Evolutionary conservation across 2,113 vertebrate species (phyloP), one percentile per base, ranked within the genome.

Genomic region (Amia ocellicauda): DNA sequence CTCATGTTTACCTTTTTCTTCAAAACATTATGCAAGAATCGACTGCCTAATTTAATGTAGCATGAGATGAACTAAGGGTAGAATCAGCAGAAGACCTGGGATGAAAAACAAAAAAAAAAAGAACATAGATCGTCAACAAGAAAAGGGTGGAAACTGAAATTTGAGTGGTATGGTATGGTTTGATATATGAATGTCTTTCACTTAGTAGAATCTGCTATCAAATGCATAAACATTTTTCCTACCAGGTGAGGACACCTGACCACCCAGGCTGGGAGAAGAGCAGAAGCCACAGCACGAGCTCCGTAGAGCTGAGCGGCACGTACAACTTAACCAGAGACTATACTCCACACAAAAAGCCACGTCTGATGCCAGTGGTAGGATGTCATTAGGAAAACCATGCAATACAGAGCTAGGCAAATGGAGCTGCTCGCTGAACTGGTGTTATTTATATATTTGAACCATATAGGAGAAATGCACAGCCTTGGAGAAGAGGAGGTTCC

Each of bases 341-440:
- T 19, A 36, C 54, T 0, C 5, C 61, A 20, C 58, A 19, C 26
- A 58, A 20, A 20, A 74, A 72, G 66, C 65, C 31, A 11, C 29
- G 64, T 11, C 64, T 67, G 19, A 82, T 76, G 80, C 73, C 83
- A 1, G 73, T 60, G 74, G 88, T 89, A 70, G 75, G 79, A 66
- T 41, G 41, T 27, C 7, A 36, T 49, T 29, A 22, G 23, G n/a
- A 17, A 52, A 16, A 11, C 31, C 11, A 47, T n/a, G 45, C 5
- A 19, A 17, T 17, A 16, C 45, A 19, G 11, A n/a, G 13, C n/a
- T 17, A 16, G 45, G n/a, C 5, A 3, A 47, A 47, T n/a, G 45
- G 4, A 47, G 5, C 13, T n/a, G n/a, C n/a, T n/a, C n/a, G n/a
- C n/a, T n/a, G n/a, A n/a, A n/a, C n/a, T n/a, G n/a, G n/a, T n/a